phyloP scores from a whole-genome alignment of 2,113 vertebrate species.

The Salvelinus sp. region DNA sequence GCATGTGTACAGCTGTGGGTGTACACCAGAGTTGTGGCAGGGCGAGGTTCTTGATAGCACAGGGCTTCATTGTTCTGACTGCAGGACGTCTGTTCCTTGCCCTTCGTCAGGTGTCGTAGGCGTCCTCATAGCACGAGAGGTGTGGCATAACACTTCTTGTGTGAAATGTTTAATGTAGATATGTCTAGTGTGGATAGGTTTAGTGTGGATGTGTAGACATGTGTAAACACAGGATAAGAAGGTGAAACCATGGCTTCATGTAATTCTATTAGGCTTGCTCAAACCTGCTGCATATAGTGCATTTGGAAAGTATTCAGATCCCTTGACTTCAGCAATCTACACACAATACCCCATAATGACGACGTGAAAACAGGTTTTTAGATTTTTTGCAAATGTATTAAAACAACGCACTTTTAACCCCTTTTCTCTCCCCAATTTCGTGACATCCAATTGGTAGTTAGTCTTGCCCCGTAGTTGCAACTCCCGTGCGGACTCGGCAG shows the following conservation, averaged over 20 bases:
- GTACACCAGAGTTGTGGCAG: neutral
- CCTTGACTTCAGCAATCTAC: too few species aligned
- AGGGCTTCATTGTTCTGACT: slow-evolving; percentile 8
- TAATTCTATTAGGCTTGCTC: neutral
- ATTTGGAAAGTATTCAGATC: neutral
- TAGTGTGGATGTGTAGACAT: neutral
- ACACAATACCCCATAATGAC: too few species aligned
- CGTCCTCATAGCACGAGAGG: neutral
- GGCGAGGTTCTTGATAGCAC: neutral
- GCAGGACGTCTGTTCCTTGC: neutral
- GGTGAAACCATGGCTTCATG: neutral
- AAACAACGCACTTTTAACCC: too few species aligned
- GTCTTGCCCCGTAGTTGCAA: too few species aligned
- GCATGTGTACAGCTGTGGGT: slow-evolving; percentile 25
- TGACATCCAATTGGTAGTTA: too few species aligned
- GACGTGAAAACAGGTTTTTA: too few species aligned
- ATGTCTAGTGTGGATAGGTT: neutral
- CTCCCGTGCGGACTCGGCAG: too few species aligned
- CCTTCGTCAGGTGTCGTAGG: neutral
- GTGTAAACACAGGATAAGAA: neutral
- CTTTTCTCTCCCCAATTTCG: too few species aligned
- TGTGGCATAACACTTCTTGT: neutral
- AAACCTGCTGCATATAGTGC: neutral
- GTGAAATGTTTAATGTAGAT: neutral
- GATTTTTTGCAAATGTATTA: too few species aligned